These are phyloP conservation scores for Cryptomyrus ogoouensis DNA, from an alignment of 2,113 vertebrate species.

Conservation along the genomic window DNA sequence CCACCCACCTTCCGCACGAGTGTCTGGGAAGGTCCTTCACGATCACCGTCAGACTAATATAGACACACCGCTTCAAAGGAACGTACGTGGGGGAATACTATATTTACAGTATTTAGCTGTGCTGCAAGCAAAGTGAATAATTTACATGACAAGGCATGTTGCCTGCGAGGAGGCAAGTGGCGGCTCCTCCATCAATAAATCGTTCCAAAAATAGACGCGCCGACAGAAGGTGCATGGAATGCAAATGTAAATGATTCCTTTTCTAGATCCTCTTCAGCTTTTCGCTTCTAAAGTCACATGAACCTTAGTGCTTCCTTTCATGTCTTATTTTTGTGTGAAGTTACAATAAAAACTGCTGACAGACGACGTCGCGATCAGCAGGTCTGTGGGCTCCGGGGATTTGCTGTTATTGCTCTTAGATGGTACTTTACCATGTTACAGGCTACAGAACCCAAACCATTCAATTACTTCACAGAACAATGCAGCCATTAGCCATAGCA, in stretches of 20 bases:
- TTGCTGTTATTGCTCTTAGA: not conserved
- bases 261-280: conserved; percentile 2
- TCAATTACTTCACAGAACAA: not conserved
- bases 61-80: conserved; percentile 24
- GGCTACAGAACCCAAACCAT: not conserved
- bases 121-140: conserved; percentile 20
- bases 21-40: not conserved
- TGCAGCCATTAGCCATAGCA: not conserved
- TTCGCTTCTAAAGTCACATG: conserved; percentile 8
- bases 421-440: not conserved
- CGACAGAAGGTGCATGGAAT: not conserved
- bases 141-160: conserved; percentile 18
- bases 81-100: conserved; percentile 1
- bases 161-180: not conserved
- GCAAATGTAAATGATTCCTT: conserved; percentile 14
- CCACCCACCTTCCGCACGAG: not conserved
- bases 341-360: not conserved
- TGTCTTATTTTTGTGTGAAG: not conserved
- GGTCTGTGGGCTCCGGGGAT: not conserved
- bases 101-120: conserved; percentile 24
- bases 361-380: not conserved
- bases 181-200: conserved; percentile 9
- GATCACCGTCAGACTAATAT: conserved; percentile 19
- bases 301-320: not conserved
- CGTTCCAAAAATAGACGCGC: conserved; percentile 12